These are phyloP conservation scores for silkworm (Bombyx mori) DNA, from an alignment of 1,140 invertebrate genomes.

Conservation along the genomic window ASM3026992v2 NC_085119.1:9499501-9500000, in stretches of 20 bases:
- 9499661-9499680: constrained; percentile 48
- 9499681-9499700: constrained; percentile 47
- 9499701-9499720: constrained; percentile 46
- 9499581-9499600: constrained; percentile 30
- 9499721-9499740: constrained; percentile 52
- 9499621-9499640: constrained; percentile 22
- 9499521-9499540: too few species aligned
- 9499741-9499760: constrained; percentile 63
- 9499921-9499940: constrained; percentile 4
- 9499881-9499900: constrained; percentile 8
- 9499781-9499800: constrained; percentile 59
- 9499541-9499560: neutral
- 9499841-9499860: constrained; percentile 49
- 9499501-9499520: too few species aligned
- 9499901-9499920: constrained; percentile 5
- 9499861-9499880: constrained; percentile 25
- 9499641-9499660: constrained; percentile 29
- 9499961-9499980: neutral
- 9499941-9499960: neutral
- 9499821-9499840: constrained; percentile 40
- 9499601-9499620: constrained; percentile 36
- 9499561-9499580: constrained; percentile 3
- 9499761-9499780: constrained; percentile 55
- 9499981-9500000: neutral
- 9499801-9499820: constrained; percentile 36